Percentiles rank a stretch among this genome's conserved stretches.
Evolutionary conservation across 2,113 vertebrate genomes (phyloP).

Genomic region (Diadophis punctatus): DNA sequence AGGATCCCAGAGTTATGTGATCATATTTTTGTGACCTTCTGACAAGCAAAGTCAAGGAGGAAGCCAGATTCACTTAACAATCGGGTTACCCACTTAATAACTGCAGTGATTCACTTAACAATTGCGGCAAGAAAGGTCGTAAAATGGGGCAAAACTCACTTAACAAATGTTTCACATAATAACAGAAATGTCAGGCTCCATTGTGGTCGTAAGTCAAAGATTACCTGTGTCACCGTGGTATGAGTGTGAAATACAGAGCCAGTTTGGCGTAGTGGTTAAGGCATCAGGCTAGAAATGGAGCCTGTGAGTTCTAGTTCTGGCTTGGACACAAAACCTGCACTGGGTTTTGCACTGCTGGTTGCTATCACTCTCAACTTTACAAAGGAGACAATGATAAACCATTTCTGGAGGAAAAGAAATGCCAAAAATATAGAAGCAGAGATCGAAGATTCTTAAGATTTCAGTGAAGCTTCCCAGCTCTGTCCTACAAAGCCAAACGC

Average conservation of each 20-base stretch:
- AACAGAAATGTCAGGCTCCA: background rate
- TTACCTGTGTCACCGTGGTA: background rate
- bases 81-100: background rate
- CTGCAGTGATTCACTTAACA: background rate
- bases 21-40: background rate
- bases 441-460: background rate
- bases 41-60: background rate
- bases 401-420: background rate
- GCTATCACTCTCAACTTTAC: background rate
- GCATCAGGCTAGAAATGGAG: background rate
- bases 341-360: too few relatives aligned
- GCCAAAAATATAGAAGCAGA: background rate
- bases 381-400: background rate
- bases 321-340: background rate
- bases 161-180: background rate
- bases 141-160: background rate
- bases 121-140: too few relatives aligned
- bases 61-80: background rate
- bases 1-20: background rate
- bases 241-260: background rate
- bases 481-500: background rate
- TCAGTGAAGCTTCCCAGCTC: background rate
- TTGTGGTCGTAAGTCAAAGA: background rate
- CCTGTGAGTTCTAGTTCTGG: background rate
- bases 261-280: background rate